Percentiles rank a stretch among this genome's conserved stretches.
phyloP scores from a whole-genome alignment of 2,113 vertebrate species.

The Eurystomus gularis region DNA sequence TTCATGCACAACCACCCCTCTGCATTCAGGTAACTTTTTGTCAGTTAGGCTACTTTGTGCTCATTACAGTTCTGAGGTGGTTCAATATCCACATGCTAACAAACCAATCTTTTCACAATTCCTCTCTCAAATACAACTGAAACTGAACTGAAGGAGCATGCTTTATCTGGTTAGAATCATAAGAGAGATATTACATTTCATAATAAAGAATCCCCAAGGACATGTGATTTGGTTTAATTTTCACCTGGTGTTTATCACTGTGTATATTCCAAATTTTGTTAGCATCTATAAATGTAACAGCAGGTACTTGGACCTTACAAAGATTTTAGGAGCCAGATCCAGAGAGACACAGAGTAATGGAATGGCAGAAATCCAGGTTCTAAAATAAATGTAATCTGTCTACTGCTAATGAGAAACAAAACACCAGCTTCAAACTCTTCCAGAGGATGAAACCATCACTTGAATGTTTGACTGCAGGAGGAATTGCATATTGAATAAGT shows the following conservation, averaged over 20 bases:
- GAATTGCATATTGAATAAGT: not conserved
- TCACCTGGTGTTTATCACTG: conserved; percentile 15
- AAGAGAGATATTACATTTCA: not conserved
- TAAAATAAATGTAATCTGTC: conserved; percentile 52
- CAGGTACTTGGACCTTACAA: conserved; percentile 41
- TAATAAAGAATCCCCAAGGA: conserved; percentile 11
- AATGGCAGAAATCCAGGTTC: conserved; percentile 45
- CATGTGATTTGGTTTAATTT: conserved; percentile 37
- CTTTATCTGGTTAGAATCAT: conserved; percentile 6
- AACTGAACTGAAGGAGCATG: not conserved
- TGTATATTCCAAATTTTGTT: not conserved
- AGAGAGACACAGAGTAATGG: conserved; percentile 2
- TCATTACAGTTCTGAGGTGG: not conserved
- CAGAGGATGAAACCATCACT: conserved; percentile 11
- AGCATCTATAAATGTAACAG: conserved; percentile 10
- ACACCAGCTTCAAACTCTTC: conserved; percentile 11
- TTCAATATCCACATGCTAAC: not conserved
- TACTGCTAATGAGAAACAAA: conserved; percentile 57
- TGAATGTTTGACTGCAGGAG: not conserved
- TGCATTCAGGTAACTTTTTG: not conserved
- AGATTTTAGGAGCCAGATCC: conserved; percentile 34
- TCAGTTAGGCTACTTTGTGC: not conserved
- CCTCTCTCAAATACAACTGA: not conserved
- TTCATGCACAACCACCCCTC: not conserved
- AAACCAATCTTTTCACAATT: not conserved